These are phyloP conservation scores for Fulmarus glacialis DNA, from an alignment of 2,113 vertebrate species.

Conservation along the genomic window DNA sequence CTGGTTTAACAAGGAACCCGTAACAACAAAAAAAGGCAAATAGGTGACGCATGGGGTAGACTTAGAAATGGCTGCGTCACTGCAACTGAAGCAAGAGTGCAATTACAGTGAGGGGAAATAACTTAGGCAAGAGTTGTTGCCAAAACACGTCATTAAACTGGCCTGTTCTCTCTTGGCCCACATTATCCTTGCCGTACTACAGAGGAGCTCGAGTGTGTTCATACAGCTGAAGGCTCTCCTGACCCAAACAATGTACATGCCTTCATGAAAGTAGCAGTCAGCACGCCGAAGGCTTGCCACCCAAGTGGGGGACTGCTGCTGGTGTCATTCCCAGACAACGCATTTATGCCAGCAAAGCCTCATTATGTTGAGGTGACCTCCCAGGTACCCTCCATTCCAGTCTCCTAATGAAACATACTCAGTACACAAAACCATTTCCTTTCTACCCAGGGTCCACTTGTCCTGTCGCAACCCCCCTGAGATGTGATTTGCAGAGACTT, in stretches of 20 bases:
- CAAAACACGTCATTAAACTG: neutral
- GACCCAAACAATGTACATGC: accelerated
- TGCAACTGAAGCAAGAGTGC: neutral
- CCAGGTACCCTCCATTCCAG: neutral
- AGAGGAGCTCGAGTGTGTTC: accelerated
- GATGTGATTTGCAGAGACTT: neutral
- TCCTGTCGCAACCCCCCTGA: neutral
- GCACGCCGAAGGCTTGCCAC: neutral
- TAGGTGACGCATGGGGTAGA: neutral
- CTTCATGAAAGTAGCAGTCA: neutral
- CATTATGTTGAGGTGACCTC: neutral
- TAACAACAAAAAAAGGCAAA: neutral
- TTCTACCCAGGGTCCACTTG: neutral
- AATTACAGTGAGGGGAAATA: neutral
- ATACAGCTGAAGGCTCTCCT: neutral
- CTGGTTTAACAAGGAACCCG: neutral
- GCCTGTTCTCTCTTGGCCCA: neutral
- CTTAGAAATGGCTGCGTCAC: neutral
- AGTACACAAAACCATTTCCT: neutral
- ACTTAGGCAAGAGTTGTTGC: neutral
- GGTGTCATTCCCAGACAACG: too few relatives aligned
- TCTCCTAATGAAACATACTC: neutral
- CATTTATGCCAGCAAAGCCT: neutral
- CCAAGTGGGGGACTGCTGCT: too few relatives aligned
- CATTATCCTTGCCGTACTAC: accelerated